Evolutionary conservation across 2,113 vertebrate species (phyloP), one percentile per base, ranked within the genome.

Genomic region (Lathamus discolor): DNA sequence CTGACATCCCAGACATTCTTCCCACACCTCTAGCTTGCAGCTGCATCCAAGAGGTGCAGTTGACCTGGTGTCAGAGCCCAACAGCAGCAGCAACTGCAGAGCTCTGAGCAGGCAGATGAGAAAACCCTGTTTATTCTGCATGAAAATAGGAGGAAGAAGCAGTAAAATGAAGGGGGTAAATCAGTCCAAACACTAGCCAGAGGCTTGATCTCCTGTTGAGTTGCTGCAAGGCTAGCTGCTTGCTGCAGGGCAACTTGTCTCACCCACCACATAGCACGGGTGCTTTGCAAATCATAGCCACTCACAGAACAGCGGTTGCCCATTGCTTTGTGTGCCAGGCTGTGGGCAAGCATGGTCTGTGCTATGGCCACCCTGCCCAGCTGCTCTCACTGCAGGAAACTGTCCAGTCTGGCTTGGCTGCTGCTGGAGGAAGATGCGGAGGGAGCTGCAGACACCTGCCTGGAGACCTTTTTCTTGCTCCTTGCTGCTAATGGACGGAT

Each of bases 331-430:
- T 0, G 0, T 57, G 39, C 22, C 29, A 33, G 74, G 55, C n/a
- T 39, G 49, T 15, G 13, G n/a, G 46, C 2, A 1, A 87, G 35
- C 1, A 7, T 11, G 2, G 17, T 64, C 48, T 55, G 55, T 19
- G 41, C 77, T 39, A 39, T 39, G 5, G 55, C 66, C 10, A 0
- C 39, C 22, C 46, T 22, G 49, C 41, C 18, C 7, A 4, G 62
- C 10, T 28, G 4, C 15, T 78, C 46, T 93, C 92, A 97, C 72
- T 95, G 96, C 63, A 98, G 86, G 74, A 98, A 98, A 44, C 48
- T 72, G 46, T 98, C 98, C 92, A 98, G 77, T 22, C 87, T 98
- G 52, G 96, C 86, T 75, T 98, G 98, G 76, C 44, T 93, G 29
- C 54, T 84, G 76, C 86, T 64, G 41, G 83, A 95, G 37, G 86